Evolutionary conservation across 2,113 vertebrate species (phyloP).

Genomic region (Chitala chitala): DNA sequence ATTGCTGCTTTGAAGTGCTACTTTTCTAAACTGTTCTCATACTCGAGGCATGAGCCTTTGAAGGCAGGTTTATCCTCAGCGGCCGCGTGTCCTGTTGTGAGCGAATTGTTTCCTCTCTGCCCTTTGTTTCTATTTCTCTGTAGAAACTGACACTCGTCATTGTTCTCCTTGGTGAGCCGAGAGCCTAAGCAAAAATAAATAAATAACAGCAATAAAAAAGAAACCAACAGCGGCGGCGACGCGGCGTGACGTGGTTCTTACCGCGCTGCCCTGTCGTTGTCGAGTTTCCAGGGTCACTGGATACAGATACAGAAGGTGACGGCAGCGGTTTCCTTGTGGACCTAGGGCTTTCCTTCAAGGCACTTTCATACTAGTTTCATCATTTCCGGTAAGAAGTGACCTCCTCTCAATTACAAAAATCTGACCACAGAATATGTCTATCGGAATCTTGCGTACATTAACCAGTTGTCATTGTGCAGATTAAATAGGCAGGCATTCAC

Average conservation of each 20-base stretch:
- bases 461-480: not conserved
- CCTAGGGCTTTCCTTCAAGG: constrained; percentile 47
- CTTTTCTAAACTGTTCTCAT: constrained; percentile 87
- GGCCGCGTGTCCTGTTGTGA: constrained; percentile 82
- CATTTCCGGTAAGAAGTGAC: constrained; percentile 58
- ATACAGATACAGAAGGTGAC: too few species aligned
- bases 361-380: constrained; percentile 48
- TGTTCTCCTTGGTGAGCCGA: constrained; percentile 51
- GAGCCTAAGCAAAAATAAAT: not conserved
- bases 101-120: constrained; percentile 95
- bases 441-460: not conserved
- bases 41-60: constrained; percentile 83
- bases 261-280: too few species aligned
- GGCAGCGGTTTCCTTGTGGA: too few species aligned
- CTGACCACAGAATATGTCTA: not conserved
- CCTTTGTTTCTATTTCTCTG: constrained; percentile 71
- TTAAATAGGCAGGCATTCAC: too few species aligned
- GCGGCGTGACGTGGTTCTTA: too few species aligned
- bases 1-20: constrained; percentile 86
- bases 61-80: constrained; percentile 87
- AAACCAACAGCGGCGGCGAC: too few species aligned
- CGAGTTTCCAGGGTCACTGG: too few species aligned
- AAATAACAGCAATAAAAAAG: not conserved
- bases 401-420: constrained; percentile 38
- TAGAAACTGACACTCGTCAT: constrained; percentile 76